Evolutionary conservation across 2,113 vertebrate species (phyloP).

Genomic region (Actenoides lindsayi): DNA sequence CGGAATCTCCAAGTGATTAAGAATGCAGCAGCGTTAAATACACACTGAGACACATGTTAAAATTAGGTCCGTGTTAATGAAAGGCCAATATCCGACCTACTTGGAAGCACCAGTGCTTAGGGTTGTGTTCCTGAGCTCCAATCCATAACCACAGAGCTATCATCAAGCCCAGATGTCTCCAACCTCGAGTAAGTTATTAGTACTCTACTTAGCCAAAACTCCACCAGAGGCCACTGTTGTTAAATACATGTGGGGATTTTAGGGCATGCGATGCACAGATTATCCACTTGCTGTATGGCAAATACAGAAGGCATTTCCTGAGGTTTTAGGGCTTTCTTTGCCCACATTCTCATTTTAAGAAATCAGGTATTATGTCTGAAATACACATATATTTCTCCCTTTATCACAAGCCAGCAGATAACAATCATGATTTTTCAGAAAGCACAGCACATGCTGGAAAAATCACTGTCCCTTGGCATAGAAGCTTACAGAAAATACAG

Average conservation of each 20-base stretch:
- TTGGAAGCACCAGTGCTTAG: neutral
- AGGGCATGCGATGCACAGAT: neutral
- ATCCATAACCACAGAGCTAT: neutral
- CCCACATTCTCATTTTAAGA: neutral
- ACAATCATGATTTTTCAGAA: neutral
- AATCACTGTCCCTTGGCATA: neutral
- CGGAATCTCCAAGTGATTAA: neutral
- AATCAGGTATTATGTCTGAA: neutral
- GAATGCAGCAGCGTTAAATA: neutral
- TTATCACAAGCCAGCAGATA: neutral
- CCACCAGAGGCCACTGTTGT: conserved; percentile 73
- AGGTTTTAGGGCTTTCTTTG: neutral
- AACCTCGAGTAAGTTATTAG: neutral
- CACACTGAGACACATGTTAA: neutral
- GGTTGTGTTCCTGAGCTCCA: neutral
- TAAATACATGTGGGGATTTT: conserved; percentile 45
- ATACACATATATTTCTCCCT: neutral
- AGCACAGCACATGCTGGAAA: neutral
- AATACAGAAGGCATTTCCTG: neutral
- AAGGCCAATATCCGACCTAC: neutral
- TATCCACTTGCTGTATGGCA: neutral
- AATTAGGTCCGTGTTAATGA: neutral
- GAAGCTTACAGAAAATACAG: neutral
- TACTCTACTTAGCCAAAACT: neutral
- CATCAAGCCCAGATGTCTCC: neutral